These are phyloP conservation scores for Ganaspis brasiliensis DNA, from an alignment of 2,888 invertebrate species.

Conservation along the genomic window DNA sequence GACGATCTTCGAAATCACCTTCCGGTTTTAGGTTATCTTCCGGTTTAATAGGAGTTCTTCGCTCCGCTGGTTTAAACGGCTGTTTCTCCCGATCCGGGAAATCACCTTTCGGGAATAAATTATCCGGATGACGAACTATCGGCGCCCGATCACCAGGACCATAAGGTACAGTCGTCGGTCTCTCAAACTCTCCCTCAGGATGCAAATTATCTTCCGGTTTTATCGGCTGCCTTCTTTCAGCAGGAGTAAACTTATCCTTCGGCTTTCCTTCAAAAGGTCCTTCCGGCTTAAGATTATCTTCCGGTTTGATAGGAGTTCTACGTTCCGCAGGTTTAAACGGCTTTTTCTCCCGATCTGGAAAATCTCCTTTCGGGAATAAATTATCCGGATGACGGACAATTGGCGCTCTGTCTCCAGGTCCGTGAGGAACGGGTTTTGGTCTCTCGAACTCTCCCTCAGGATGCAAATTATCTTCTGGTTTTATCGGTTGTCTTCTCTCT, in stretches of 20 bases:
- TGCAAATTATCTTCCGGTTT: no score
- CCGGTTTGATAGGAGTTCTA: conserved; percentile 78
- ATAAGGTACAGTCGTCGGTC: conserved; percentile 48
- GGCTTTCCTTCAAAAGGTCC: conserved; percentile 75
- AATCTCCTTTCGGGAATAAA: conserved; percentile 81
- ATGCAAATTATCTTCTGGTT: conserved; percentile 81
- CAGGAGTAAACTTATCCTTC: no score
- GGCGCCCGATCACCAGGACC: conserved; percentile 77
- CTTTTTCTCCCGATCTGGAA: conserved; percentile 80
- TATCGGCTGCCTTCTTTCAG: no score
- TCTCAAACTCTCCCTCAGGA: no score
- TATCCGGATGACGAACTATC: conserved; percentile 75
- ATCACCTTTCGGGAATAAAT: conserved; percentile 81
- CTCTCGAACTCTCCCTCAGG: conserved; percentile 82
- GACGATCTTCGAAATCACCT: conserved; percentile 81
- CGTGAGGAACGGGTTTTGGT: conserved; percentile 77
- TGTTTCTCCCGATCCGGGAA: conserved; percentile 76
- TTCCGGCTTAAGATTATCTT: conserved; percentile 82
- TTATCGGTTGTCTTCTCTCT: conserved; percentile 82
- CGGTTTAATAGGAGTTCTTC: conserved; percentile 79
- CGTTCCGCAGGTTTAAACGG: conserved; percentile 77
- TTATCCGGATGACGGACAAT: conserved; percentile 77
- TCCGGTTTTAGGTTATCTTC: conserved; percentile 81
- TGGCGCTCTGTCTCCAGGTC: conserved; percentile 78
- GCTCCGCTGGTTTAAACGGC: conserved; percentile 82